phyloP scores from a whole-genome alignment of 2,113 vertebrate genomes.

The Aspidoscelis tigris region DNA sequence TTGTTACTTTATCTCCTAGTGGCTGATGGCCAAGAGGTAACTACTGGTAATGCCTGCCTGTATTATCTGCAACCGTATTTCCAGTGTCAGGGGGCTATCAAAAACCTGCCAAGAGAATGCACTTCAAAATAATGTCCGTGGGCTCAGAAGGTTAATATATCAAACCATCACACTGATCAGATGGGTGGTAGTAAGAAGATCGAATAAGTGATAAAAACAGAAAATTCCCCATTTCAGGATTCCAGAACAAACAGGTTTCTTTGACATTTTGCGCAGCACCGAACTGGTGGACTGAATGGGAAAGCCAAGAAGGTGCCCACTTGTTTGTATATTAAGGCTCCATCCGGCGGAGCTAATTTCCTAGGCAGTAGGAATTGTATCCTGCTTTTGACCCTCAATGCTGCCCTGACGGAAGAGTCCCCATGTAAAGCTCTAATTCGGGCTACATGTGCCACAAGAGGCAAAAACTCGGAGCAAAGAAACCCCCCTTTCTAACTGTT shows the following conservation, averaged over 20 bases:
- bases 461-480: too few relatives aligned
- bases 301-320: background rate
- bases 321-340: too few relatives aligned
- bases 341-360: too few relatives aligned
- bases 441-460: too few relatives aligned
- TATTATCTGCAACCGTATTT: background rate
- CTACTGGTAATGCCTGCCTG: background rate
- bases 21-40: background rate
- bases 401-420: too few relatives aligned
- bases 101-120: background rate
- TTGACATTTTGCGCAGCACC: background rate
- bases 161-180: background rate
- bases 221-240: background rate
- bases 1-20: background rate
- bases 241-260: background rate
- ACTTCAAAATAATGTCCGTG: background rate
- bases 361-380: too few relatives aligned
- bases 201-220: background rate
- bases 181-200: background rate
- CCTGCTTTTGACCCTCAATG: background rate
- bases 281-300: background rate
- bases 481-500: too few relatives aligned
- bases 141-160: background rate
- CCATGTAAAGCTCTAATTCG: too few relatives aligned
- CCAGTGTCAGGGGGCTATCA: background rate